phyloP scores from a whole-genome alignment of 1,140 invertebrate species.

The Listronotus bonariensis region DNA sequence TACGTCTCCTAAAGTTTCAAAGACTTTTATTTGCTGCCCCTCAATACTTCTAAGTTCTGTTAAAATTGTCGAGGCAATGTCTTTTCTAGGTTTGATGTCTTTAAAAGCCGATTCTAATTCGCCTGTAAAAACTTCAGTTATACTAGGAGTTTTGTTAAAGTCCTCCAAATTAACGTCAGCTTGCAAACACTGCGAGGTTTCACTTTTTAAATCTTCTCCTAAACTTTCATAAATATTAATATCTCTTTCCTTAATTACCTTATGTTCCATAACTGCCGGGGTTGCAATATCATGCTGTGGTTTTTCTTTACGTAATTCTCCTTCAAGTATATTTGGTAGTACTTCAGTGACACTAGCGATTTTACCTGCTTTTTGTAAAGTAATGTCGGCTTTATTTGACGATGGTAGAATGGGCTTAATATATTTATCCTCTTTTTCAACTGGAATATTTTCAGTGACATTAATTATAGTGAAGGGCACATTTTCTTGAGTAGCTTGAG shows the following conservation, averaged over 20 bases:
- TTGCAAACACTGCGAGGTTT: conserved; percentile 13
- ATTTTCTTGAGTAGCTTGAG: conserved; percentile 45
- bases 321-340: conserved; percentile 1
- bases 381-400: conserved; percentile 17
- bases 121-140: conserved; percentile 11
- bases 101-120: conserved; percentile 9
- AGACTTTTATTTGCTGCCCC: conserved; percentile 10
- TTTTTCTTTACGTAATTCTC: conserved; percentile 1
- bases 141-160: conserved; percentile 10
- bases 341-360: conserved; percentile 6
- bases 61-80: conserved; percentile 4
- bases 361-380: conserved; percentile 15
- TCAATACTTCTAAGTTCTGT: conserved; percentile 17
- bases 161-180: conserved; percentile 27
- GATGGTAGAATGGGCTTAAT: neutral
- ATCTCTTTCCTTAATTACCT: conserved; percentile 9
- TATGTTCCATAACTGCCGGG: conserved; percentile 10
- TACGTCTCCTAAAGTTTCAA: conserved; percentile 19
- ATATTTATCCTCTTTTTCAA: conserved; percentile 31
- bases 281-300: conserved; percentile 3
- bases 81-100: conserved; percentile 3
- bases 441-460: conserved; percentile 26
- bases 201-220: conserved; percentile 33
- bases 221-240: conserved; percentile 19
- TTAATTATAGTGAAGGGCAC: conserved; percentile 42